Evolutionary conservation across 2,797 vertebrate genomes (phyloP).

Genomic region (Sphaeramia orbicularis): DNA sequence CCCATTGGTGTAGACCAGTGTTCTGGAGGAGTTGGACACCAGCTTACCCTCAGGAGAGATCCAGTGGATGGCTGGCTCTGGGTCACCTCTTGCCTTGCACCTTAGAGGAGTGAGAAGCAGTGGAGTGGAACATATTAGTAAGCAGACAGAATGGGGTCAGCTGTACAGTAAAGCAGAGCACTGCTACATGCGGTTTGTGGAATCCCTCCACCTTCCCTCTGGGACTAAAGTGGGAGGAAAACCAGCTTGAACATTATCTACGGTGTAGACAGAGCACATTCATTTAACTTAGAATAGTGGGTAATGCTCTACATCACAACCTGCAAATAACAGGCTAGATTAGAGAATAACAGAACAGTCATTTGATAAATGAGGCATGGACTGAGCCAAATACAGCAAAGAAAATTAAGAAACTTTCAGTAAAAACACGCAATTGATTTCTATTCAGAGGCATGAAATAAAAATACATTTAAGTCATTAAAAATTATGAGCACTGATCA

Average conservation of each 20-base stretch:
- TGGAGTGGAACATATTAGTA: constrained; percentile 27
- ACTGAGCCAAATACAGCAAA: background rate
- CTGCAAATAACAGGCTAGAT: constrained; percentile 7
- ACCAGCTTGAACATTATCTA: background rate
- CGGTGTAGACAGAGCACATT: background rate
- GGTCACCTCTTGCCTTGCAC: constrained; percentile 97
- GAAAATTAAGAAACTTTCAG: background rate
- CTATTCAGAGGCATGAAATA: background rate
- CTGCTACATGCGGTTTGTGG: background rate
- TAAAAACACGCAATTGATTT: constrained; percentile 1
- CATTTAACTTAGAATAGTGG: background rate
- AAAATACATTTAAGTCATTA: background rate
- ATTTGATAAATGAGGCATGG: background rate
- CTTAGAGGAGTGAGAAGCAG: constrained; percentile 52
- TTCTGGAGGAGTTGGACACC: constrained; percentile 94
- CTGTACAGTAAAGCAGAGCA: constrained; percentile 14
- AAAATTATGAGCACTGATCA: constrained; percentile 17
- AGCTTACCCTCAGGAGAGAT: constrained; percentile 97
- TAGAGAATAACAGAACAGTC: constrained; percentile 1
- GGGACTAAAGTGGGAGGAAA: background rate
- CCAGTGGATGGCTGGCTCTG: constrained; percentile 97
- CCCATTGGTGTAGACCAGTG: constrained; percentile 92
- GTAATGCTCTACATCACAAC: constrained; percentile 4
- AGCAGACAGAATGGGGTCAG: constrained; percentile 36
- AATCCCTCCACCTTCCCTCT: background rate